Evolutionary conservation across 2,888 invertebrate genomes (phyloP).

Genomic region (Hypercompe scribonia): DNA sequence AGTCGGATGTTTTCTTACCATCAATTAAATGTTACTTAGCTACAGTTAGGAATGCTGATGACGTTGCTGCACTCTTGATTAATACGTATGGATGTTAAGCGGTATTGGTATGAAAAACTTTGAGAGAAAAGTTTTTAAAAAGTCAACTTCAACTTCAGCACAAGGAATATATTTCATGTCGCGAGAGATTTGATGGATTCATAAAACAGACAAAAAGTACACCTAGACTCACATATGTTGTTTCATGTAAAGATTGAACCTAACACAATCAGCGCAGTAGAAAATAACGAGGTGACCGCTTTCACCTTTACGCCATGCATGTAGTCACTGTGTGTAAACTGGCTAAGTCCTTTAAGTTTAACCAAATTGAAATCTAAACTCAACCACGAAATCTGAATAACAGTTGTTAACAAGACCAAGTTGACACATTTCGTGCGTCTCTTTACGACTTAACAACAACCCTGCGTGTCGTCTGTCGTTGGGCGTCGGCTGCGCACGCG

Average conservation of each 20-base stretch:
- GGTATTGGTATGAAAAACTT: not conserved
- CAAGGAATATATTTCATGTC: no score
- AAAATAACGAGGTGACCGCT: no score
- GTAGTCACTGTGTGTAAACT: no score
- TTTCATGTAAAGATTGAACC: no score
- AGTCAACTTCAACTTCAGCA: no score
- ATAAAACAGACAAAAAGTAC: no score
- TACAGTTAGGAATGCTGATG: slow-evolving; percentile 13
- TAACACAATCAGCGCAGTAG: no score
- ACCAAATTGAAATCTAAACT: not conserved
- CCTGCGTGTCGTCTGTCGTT: slow-evolving; percentile 52
- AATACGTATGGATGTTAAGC: slow-evolving; percentile 15
- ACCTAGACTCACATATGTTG: no score
- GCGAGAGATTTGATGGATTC: no score
- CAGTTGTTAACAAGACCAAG: slow-evolving; percentile 39
- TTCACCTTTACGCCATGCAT: no score
- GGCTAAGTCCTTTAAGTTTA: not conserved
- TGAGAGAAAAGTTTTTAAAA: not conserved
- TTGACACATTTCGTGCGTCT: slow-evolving; percentile 51
- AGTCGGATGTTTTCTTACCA: slow-evolving; percentile 5
- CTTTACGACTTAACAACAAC: slow-evolving; percentile 51
- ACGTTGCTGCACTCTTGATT: slow-evolving; percentile 16
- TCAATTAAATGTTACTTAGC: slow-evolving; percentile 9
- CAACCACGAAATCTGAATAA: slow-evolving; percentile 9
- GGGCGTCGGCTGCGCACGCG: slow-evolving; percentile 47